Evolutionary conservation across 2,888 invertebrate genomes (phyloP).

Genomic region (Pollenia labialis): DNA sequence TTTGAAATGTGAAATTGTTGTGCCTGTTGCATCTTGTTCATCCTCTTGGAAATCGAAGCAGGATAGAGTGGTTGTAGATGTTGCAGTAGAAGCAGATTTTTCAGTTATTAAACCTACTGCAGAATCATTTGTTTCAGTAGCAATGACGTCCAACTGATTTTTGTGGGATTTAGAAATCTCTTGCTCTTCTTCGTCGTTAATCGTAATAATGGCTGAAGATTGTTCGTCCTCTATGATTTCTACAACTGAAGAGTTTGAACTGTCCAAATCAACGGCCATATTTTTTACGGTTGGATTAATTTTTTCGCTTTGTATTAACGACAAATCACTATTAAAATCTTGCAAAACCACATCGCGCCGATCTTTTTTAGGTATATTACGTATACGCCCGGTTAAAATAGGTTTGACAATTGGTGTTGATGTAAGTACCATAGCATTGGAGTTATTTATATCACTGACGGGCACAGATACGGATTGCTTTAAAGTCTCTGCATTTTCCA

Average conservation of each 20-base stretch:
- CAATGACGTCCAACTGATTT: background rate
- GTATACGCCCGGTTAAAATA: slow-evolving; percentile 77
- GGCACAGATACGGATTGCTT: background rate
- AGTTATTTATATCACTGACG: slow-evolving; percentile 11
- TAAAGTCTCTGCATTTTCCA: background rate
- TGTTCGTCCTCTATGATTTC: slow-evolving; percentile 64
- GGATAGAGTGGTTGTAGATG: slow-evolving; percentile 83
- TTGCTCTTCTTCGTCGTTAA: slow-evolving; percentile 66
- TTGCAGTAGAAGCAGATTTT: slow-evolving; percentile 53
- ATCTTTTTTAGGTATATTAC: slow-evolving; percentile 84
- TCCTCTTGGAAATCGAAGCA: slow-evolving; percentile 92
- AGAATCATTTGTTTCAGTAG: slow-evolving; percentile 6
- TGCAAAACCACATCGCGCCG: slow-evolving; percentile 80
- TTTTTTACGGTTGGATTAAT: background rate
- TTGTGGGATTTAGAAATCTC: slow-evolving; percentile 6
- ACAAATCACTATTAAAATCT: slow-evolving; percentile 77
- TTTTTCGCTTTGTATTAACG: slow-evolving; percentile 23
- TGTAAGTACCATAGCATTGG: slow-evolving; percentile 7
- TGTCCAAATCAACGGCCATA: slow-evolving; percentile 53
- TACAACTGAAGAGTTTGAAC: slow-evolving; percentile 62
- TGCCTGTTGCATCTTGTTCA: slow-evolving; percentile 85
- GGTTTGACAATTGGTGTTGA: slow-evolving; percentile 39
- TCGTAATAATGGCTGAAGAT: slow-evolving; percentile 57
- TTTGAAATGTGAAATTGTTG: slow-evolving; percentile 79
- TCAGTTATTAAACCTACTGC: slow-evolving; percentile 37